Conservation (phyloP, 1,140 invertebrate species). For the Zaprionus camerounensis region DNA sequence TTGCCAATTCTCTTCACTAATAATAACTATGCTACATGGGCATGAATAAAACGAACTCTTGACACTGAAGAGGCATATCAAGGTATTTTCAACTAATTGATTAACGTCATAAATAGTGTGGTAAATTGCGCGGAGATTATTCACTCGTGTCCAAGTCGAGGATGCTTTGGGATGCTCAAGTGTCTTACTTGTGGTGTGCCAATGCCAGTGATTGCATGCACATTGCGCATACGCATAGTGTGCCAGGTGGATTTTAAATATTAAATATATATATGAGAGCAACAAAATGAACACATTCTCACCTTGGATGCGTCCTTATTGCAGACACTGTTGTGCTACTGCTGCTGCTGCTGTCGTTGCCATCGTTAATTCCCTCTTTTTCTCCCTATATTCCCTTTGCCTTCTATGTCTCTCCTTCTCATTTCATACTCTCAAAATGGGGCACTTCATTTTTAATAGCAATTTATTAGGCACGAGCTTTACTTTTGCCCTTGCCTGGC, state of each 20-base stretch:
- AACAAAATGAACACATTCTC: conserved; percentile 24
- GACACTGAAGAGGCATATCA: not conserved
- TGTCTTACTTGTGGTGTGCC: conserved; percentile 6
- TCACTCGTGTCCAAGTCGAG: not conserved
- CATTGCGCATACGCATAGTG: conserved; percentile 32
- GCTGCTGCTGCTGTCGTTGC: conserved; percentile 17
- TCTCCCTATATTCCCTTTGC: not conserved
- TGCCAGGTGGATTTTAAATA: conserved; percentile 13
- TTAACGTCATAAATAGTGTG: conserved; percentile 5
- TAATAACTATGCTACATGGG: not conserved
- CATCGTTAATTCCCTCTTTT: conserved; percentile 29
- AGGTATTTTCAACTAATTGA: conserved; percentile 2
- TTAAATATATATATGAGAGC: conserved; percentile 17
- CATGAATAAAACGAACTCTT: too few relatives aligned
- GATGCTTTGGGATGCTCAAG: not conserved
- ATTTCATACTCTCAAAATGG: conserved; percentile 23
- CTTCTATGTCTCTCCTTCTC: not conserved
- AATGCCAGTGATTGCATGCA: conserved; percentile 21
- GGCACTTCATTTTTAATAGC: conserved; percentile 53
- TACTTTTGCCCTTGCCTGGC: conserved; percentile 40
- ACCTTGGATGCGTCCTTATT: conserved; percentile 1
- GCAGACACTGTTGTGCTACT: conserved; percentile 4
- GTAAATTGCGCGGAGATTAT: conserved; percentile 4
- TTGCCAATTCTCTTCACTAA: not conserved
- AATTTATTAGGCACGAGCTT: conserved; percentile 52